phyloP scores from a whole-genome alignment of 53 echinoderm and acorn worm genomes.

The Holothuria scabra region DNA sequence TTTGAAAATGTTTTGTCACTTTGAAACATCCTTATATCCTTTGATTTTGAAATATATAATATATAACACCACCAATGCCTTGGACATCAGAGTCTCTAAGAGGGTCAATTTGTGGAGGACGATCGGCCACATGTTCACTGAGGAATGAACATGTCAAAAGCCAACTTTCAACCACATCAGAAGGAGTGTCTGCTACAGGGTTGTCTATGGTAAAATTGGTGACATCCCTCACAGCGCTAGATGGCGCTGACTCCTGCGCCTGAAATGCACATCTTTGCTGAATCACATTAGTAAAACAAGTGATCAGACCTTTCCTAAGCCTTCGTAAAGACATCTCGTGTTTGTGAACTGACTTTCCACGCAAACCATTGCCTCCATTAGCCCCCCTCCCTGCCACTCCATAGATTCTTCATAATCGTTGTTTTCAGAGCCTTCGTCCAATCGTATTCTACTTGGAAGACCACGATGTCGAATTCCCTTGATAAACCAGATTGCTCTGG shows the following conservation, averaged over 20 bases:
- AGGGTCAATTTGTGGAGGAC: no score
- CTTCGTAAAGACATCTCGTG: conserved; percentile 52
- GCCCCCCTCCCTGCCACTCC: conserved; percentile 36
- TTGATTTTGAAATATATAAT: no score
- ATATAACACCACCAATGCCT: no score
- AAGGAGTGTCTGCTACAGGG: neutral
- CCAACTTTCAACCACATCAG: no score
- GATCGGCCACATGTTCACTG: no score
- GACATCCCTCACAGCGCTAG: conserved; percentile 34
- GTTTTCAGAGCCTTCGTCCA: conserved; percentile 28
- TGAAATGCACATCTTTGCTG: conserved; percentile 49
- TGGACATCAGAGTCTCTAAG: no score
- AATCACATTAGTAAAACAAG: conserved; percentile 49
- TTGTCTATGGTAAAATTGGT: conserved; percentile 7
- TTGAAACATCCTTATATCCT: no score
- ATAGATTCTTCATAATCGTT: conserved; percentile 32
- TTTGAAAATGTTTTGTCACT: no score
- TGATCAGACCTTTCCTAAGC: conserved; percentile 27
- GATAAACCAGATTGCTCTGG: conserved; percentile 19
- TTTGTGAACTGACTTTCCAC: conserved; percentile 49
- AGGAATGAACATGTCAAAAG: no score
- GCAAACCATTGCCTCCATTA: conserved; percentile 33
- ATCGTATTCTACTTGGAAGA: conserved; percentile 28
- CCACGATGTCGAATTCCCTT: conserved; percentile 21
- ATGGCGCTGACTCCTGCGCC: neutral